Conservation (phyloP, 1,140 invertebrate species). For the Aporrectodea caliginosa region DNA sequence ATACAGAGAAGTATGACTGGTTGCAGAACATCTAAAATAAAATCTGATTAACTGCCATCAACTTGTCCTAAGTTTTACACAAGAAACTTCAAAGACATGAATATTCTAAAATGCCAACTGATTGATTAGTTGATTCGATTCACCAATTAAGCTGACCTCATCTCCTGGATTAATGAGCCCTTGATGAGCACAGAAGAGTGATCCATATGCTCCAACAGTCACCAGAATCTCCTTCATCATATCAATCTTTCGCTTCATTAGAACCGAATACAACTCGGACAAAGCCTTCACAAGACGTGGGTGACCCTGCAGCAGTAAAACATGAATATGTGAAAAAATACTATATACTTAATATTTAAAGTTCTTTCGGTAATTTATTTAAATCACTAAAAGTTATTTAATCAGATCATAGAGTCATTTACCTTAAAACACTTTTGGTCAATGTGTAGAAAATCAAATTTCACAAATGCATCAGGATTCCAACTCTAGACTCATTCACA, state of each 20-base stretch:
- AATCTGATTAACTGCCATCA: background rate
- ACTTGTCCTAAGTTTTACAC: background rate
- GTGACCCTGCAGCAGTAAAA: too few relatives aligned
- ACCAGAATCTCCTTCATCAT: conserved; percentile 80
- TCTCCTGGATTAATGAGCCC: conserved; percentile 77
- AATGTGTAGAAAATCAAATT: too few relatives aligned
- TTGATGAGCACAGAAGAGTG: conserved; percentile 67
- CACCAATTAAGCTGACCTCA: conserved; percentile 73
- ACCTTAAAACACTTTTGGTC: too few relatives aligned
- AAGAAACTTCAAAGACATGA: too few relatives aligned
- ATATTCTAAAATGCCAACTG: background rate
- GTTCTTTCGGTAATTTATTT: too few relatives aligned
- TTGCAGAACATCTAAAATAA: background rate
- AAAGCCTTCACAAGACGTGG: conserved; percentile 79
- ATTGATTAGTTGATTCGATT: too few relatives aligned
- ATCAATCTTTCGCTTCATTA: conserved; percentile 72
- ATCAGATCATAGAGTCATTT: too few relatives aligned
- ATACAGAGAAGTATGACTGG: background rate
- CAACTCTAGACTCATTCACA: too few relatives aligned
- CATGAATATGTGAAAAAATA: too few relatives aligned
- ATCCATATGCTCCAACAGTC: conserved; percentile 88
- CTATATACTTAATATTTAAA: too few relatives aligned
- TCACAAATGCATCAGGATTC: too few relatives aligned
- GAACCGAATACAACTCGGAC: conserved; percentile 75
- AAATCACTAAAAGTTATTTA: too few relatives aligned